A percentile compares a stretch with the other conserved stretches of the same genome.
These are phyloP conservation scores for Pogonognathellus flavescens DNA, from an alignment of 1,140 invertebrate genomes.

Conservation along the genomic window DNA sequence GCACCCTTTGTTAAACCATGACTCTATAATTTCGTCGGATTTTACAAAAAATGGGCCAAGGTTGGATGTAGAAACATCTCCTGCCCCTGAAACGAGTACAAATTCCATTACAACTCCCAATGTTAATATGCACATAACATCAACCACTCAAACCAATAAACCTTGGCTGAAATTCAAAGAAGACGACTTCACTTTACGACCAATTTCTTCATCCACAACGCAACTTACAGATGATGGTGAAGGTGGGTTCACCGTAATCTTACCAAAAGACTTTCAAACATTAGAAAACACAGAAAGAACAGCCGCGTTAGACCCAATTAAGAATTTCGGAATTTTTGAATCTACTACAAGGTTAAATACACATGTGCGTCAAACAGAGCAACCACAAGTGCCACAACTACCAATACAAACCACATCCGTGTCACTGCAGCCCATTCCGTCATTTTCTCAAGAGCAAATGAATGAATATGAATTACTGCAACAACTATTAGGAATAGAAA, in stretches of 20 bases:
- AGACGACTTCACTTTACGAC: not conserved
- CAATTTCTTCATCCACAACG: not conserved
- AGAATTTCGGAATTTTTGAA: slow-evolving; percentile 6
- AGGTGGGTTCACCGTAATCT: slow-evolving; percentile 6
- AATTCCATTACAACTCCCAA: slow-evolving; percentile 1
- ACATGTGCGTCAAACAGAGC: slow-evolving; percentile 1
- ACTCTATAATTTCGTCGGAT: slow-evolving; percentile 57
- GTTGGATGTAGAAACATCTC: slow-evolving; percentile 20
- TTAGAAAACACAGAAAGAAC: slow-evolving; percentile 9
- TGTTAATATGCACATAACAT: not conserved
- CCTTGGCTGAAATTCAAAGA: no score
- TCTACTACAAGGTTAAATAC: slow-evolving; percentile 9
- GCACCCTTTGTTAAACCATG: slow-evolving; percentile 59
- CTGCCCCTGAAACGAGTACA: slow-evolving; percentile 1
- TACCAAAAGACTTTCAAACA: slow-evolving; percentile 11
- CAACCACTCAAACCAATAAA: no score
- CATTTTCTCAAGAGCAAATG: not conserved
- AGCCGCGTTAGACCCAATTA: not conserved
- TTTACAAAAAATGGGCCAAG: slow-evolving; percentile 51
- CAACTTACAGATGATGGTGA: slow-evolving; percentile 5
- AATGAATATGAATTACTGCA: slow-evolving; percentile 11
- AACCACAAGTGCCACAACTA: not conserved
- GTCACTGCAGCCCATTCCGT: no score
- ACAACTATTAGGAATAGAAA: slow-evolving; percentile 12
- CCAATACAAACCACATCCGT: not conserved